These are phyloP conservation scores for Anthoptus insignis DNA, from an alignment of 2,888 invertebrate genomes.

Conservation along the genomic window DNA sequence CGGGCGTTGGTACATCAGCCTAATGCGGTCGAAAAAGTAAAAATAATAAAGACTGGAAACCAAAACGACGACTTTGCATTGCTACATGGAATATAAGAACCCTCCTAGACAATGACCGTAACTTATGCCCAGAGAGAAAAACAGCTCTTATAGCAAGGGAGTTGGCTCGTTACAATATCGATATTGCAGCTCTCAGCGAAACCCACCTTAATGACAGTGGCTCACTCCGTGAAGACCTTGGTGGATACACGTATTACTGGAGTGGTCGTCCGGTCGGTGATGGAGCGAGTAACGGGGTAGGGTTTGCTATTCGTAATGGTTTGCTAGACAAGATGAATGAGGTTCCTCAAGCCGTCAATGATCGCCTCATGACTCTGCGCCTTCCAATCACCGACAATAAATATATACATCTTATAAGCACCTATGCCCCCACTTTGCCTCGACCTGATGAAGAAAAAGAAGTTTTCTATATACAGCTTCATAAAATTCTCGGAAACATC, in stretches of 20 bases:
- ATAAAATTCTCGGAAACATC: background rate
- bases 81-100: background rate
- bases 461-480: background rate
- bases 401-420: background rate
- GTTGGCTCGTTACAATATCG: background rate
- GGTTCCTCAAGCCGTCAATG: background rate
- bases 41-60: too few relatives aligned
- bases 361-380: background rate
- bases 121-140: background rate
- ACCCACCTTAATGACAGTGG: background rate
- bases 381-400: background rate
- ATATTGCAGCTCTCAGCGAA: background rate
- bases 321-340: background rate
- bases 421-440: background rate
- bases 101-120: background rate
- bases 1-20: slow-evolving; percentile 12
- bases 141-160: background rate
- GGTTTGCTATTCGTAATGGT: background rate
- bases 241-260: background rate
- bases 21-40: slow-evolving; percentile 11
- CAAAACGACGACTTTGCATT: too few relatives aligned
- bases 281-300: background rate
- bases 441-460: background rate
- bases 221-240: background rate
- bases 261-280: background rate